Conservation (phyloP, 2,797 vertebrate genomes). For the Aselliscus stoliczkanus region DNA sequence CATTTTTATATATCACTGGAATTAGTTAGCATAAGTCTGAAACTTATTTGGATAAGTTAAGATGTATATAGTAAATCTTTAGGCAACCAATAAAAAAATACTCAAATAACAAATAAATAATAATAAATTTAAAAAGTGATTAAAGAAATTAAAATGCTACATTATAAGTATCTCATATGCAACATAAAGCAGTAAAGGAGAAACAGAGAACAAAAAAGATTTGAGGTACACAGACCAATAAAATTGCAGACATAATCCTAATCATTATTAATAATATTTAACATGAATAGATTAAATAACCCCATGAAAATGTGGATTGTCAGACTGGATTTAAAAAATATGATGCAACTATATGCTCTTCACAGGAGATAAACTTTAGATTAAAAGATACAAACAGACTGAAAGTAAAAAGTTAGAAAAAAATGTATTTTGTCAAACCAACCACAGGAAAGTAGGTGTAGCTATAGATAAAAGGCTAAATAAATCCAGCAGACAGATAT, state of each 20-base stretch:
- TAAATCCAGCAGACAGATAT: background rate
- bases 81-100: background rate
- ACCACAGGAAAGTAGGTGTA: background rate
- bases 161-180: background rate
- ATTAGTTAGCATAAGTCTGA: background rate
- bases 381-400: background rate
- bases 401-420: background rate
- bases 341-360: background rate
- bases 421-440: background rate
- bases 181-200: background rate
- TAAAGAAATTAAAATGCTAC: background rate
- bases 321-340: background rate
- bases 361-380: background rate
- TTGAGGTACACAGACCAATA: background rate
- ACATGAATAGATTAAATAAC: background rate
- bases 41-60: background rate
- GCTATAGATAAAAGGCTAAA: background rate
- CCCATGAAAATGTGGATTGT: background rate
- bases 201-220: background rate
- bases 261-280: background rate
- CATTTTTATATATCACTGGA: background rate
- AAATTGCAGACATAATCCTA: background rate
- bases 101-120: background rate
- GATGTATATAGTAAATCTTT: background rate
- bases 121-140: background rate